Percentiles rank a stretch among this genome's conserved stretches.
phyloP scores from a whole-genome alignment of 2,797 vertebrate genomes.

The Philypnodon macrostomus region DNA sequence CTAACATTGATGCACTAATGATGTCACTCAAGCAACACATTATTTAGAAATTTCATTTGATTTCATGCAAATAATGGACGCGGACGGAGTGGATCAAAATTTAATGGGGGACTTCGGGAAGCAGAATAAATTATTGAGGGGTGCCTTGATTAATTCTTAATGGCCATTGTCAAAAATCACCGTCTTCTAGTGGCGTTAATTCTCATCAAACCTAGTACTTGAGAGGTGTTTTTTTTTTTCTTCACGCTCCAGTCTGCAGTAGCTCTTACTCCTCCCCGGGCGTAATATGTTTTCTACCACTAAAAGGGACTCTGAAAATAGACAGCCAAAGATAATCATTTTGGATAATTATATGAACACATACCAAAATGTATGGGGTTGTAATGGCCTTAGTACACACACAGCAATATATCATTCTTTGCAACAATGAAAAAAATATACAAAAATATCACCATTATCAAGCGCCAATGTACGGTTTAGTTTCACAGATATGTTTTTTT shows the following conservation, averaged over 20 bases:
- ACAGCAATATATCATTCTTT: too few relatives aligned
- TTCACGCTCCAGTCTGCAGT: conserved; percentile 4
- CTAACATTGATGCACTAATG: too few relatives aligned
- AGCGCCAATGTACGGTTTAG: too few relatives aligned
- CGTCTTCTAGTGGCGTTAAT: conserved; percentile 66
- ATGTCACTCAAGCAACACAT: conserved; percentile 62
- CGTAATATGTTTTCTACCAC: conserved; percentile 8
- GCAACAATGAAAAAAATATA: too few relatives aligned
- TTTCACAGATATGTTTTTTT: too few relatives aligned
- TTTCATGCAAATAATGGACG: conserved; percentile 76
- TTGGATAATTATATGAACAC: too few relatives aligned
- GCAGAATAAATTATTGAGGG: conserved; percentile 75
- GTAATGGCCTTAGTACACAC: too few relatives aligned
- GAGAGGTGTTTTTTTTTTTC: conserved; percentile 23
- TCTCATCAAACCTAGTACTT: conserved; percentile 66
- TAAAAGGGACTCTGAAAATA: not conserved
- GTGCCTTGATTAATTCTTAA: conserved; percentile 78
- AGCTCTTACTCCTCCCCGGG: conserved; percentile 9
- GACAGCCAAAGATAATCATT: too few relatives aligned
- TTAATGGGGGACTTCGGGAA: conserved; percentile 78
- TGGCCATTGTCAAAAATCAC: conserved; percentile 77
- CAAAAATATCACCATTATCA: too few relatives aligned
- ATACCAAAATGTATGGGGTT: too few relatives aligned
- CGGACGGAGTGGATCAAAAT: conserved; percentile 73
- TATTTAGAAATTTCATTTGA: conserved; percentile 72